Percentiles rank a stretch among this genome's conserved stretches.
Evolutionary conservation across 2,797 vertebrate species (phyloP).

Genomic region (Sciurus carolinensis): DNA sequence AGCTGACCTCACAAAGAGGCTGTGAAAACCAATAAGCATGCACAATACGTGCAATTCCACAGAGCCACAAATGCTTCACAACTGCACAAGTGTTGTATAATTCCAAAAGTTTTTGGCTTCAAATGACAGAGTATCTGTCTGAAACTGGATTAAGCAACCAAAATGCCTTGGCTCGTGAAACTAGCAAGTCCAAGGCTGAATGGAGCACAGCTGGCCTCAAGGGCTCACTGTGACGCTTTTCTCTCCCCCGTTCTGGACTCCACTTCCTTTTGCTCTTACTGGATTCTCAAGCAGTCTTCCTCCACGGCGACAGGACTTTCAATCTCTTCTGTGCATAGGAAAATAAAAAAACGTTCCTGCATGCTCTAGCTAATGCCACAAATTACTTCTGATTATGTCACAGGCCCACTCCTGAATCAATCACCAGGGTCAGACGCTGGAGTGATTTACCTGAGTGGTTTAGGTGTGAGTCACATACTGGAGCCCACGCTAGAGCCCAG

Average conservation of each 20-base stretch:
- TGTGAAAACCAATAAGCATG: background rate
- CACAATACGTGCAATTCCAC: background rate
- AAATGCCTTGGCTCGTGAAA: background rate
- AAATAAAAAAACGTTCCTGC: background rate
- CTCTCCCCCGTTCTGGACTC: background rate
- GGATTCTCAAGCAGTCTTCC: background rate
- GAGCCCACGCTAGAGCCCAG: background rate
- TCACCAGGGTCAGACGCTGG: background rate
- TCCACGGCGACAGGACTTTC: background rate
- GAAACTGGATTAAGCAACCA: conserved; percentile 46
- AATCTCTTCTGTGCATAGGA: background rate
- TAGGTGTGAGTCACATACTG: background rate
- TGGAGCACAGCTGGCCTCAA: background rate
- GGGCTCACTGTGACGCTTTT: background rate
- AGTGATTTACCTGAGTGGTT: background rate
- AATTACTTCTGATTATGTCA: background rate
- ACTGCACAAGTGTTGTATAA: background rate
- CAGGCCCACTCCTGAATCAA: background rate
- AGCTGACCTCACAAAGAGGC: background rate
- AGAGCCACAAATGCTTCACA: background rate
- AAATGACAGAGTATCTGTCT: background rate
- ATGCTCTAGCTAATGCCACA: background rate
- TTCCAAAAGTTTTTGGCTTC: conserved; percentile 25
- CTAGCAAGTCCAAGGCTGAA: background rate
- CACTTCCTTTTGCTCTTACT: background rate